phyloP scores from a whole-genome alignment of 2,113 vertebrate genomes.

The Microtus oregoni region DNA sequence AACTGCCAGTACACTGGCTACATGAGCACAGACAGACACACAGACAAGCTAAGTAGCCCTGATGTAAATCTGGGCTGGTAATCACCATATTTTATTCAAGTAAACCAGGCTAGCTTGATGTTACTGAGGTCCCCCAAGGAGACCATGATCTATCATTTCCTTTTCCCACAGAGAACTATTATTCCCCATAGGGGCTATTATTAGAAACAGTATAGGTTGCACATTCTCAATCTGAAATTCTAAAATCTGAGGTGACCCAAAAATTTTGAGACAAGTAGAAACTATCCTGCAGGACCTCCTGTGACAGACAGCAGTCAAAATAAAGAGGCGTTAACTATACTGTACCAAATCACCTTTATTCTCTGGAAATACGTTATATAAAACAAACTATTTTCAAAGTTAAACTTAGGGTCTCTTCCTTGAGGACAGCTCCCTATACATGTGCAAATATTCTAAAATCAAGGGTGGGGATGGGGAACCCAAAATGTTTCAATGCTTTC shows the following conservation, averaged over 20 bases:
- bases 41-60: neutral
- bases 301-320: neutral
- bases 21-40: neutral
- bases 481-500: neutral
- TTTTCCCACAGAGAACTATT: neutral
- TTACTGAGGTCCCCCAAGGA: neutral
- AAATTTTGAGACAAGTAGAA: neutral
- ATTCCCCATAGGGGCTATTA: neutral
- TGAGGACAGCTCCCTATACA: neutral
- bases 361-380: neutral
- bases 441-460: neutral
- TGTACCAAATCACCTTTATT: neutral
- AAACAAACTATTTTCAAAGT: neutral
- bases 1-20: neutral
- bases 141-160: neutral
- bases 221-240: neutral
- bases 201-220: neutral
- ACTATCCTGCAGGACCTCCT: neutral
- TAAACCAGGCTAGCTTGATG: neutral
- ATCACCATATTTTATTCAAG: neutral
- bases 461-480: neutral
- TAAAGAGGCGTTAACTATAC: neutral
- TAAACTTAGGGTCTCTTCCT: neutral
- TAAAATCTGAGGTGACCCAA: neutral
- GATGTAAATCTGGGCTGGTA: fast-evolving